Percentiles rank a stretch among this genome's conserved stretches.
phyloP scores from a whole-genome alignment of 2,113 vertebrate genomes.

The Psilopsiagon aurifrons region DNA sequence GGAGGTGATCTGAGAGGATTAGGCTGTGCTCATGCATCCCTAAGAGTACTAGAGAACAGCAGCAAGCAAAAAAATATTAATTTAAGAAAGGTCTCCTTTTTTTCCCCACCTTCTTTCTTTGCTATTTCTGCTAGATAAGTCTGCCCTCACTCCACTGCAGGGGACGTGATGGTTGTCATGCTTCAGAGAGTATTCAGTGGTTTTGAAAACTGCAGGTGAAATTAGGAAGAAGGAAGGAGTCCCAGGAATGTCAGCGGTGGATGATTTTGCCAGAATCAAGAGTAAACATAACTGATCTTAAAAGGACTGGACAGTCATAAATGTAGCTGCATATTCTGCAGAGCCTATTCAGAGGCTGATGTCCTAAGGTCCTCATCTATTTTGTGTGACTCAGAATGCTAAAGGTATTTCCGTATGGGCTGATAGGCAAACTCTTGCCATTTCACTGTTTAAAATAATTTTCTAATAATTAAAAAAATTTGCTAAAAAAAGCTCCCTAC shows the following conservation, averaged over 20 bases:
- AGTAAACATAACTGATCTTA: neutral
- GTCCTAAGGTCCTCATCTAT: neutral
- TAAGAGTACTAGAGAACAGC: neutral
- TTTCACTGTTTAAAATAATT: neutral
- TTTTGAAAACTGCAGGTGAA: neutral
- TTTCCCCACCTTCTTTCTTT: neutral
- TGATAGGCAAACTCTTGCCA: neutral
- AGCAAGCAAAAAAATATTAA: neutral
- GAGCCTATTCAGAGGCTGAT: neutral
- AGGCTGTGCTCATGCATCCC: neutral
- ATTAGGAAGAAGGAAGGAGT: neutral
- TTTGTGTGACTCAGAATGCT: neutral
- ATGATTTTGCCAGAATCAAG: neutral
- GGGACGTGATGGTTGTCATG: neutral
- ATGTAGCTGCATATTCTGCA: neutral
- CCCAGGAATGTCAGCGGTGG: neutral
- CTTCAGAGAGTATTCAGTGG: neutral
- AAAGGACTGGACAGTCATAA: neutral
- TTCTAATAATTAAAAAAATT: neutral
- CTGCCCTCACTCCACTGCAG: neutral
- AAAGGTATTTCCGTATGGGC: neutral
- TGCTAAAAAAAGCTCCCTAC: rapidly evolving
- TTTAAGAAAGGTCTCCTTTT: neutral
- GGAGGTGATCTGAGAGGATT: neutral
- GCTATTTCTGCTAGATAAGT: neutral